Percentiles rank a stretch among this genome's conserved stretches.
Conservation (phyloP, 1,140 invertebrate genomes). For the Portunus trituberculatus region DNA sequence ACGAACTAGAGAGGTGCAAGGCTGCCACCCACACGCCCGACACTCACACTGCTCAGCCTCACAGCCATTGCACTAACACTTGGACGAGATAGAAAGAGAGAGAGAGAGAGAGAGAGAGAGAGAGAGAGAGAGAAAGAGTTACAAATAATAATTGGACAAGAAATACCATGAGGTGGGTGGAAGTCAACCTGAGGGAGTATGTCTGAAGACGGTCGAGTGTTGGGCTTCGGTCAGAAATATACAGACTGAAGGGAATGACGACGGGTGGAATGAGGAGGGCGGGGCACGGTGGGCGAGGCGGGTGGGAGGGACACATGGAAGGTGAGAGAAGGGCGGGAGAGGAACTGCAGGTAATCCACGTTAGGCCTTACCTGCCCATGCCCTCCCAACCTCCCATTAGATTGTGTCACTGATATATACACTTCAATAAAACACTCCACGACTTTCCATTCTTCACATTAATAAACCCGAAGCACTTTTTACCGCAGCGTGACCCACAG, state of each 20-base stretch:
- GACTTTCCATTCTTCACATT: not conserved
- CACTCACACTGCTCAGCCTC: not conserved
- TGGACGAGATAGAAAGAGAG: too few species aligned
- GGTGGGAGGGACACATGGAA: not conserved
- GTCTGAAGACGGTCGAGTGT: too few species aligned
- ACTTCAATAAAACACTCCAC: not conserved
- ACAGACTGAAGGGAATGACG: too few species aligned
- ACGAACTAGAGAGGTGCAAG: not conserved
- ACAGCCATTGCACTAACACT: not conserved
- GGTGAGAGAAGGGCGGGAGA: not conserved
- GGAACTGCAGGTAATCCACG: not conserved
- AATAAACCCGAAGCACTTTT: not conserved
- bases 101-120: too few species aligned
- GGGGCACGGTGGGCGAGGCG: not conserved
- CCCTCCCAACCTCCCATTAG: not conserved
- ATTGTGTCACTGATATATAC: not conserved
- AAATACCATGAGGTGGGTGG: too few species aligned
- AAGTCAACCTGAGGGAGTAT: too few species aligned
- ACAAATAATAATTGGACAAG: too few species aligned
- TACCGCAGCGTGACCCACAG: not conserved
- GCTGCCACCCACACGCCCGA: not conserved
- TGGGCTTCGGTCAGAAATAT: too few species aligned
- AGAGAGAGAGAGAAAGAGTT: too few species aligned
- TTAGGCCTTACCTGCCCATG: not conserved
- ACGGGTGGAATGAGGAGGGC: too few species aligned